These are phyloP conservation scores for Drosophila busckii DNA, from an alignment of 1,140 invertebrate genomes.

Conservation along the genomic window DNA sequence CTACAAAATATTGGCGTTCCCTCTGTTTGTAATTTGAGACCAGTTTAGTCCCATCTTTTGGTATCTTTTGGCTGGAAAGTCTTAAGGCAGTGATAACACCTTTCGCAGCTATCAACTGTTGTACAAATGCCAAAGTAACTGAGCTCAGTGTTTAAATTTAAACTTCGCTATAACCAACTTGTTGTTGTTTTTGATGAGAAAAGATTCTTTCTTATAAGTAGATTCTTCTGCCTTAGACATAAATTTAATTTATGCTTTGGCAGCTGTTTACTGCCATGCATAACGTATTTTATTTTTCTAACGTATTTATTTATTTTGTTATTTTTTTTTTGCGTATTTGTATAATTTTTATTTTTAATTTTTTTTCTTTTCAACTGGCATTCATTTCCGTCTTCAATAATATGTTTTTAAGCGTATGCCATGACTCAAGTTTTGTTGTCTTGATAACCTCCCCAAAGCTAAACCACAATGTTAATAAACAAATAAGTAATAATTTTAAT, in stretches of 20 bases:
- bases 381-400: conserved; percentile 76
- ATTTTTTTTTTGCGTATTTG: conserved; percentile 60
- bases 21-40: conserved; percentile 46
- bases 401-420: conserved; percentile 72
- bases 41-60: conserved; percentile 5
- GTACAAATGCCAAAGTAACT: conserved; percentile 34
- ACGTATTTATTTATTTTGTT: not conserved
- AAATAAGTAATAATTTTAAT: conserved; percentile 66
- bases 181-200: conserved; percentile 17
- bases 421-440: conserved; percentile 68
- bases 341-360: conserved; percentile 51
- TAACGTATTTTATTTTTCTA: conserved; percentile 38
- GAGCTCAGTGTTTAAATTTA: conserved; percentile 73
- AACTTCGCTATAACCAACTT: conserved; percentile 42
- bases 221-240: conserved; percentile 39
- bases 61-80: conserved; percentile 17
- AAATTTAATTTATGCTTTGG: conserved; percentile 73
- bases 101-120: conserved; percentile 24
- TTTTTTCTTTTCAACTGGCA: conserved; percentile 41
- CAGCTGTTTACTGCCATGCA: conserved; percentile 57
- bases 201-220: conserved; percentile 34
- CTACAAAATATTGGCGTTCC: conserved; percentile 13
- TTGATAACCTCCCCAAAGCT: conserved; percentile 59
- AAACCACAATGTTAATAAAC: conserved; percentile 33
- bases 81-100: conserved; percentile 47